Evolutionary conservation across 1,140 invertebrate species (phyloP), one percentile per base, ranked within the genome.

Genomic region (Cydia amplana): DNA sequence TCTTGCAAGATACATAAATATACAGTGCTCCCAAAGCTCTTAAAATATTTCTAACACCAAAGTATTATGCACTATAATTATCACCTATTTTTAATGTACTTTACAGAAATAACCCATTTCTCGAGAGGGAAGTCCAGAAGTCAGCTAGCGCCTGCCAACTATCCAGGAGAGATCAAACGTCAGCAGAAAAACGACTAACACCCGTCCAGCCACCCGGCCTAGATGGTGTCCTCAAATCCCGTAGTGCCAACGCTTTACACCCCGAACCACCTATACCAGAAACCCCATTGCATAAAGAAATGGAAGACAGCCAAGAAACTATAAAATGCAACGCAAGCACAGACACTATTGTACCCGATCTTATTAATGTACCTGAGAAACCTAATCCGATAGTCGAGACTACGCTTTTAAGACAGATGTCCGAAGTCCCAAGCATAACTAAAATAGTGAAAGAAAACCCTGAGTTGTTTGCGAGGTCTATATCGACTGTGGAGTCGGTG

Each of bases 61-160:
- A n/a, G n/a, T n/a, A n/a, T n/a, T n/a, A 1, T 25, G 25, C 25
- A 25, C 3, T 3, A 25, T 25, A 1, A 25, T 25, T 25, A 25
- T 25, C n/a, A 25, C 3, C 36, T 40, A 6, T 40, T 12, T 10
- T 43, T 43, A 43, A 43, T 63, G 25, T 76, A 73, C 67, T 74
- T 84, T 82, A 1, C 81, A 93, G 93, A 87, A 93, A 92, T 78
- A 93, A 93, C 85, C 93, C 93, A 78, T 93, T 93, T 78, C 85
- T 93, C 23, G 90, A 93, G 75, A 89, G 88, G 74, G 91, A 94
- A 89, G 93, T 94, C 4, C 89, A 94, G 80, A 95, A 95, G 80
- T 94, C 94, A n/a, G 94, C 93, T 9, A 95, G 94, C 79, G 93
- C 94, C 16, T 93, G 94, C 72, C 91, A 92, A 77, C 78, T 93